phyloP scores from a whole-genome alignment of 2,113 vertebrate species.

The Origma solitaria region DNA sequence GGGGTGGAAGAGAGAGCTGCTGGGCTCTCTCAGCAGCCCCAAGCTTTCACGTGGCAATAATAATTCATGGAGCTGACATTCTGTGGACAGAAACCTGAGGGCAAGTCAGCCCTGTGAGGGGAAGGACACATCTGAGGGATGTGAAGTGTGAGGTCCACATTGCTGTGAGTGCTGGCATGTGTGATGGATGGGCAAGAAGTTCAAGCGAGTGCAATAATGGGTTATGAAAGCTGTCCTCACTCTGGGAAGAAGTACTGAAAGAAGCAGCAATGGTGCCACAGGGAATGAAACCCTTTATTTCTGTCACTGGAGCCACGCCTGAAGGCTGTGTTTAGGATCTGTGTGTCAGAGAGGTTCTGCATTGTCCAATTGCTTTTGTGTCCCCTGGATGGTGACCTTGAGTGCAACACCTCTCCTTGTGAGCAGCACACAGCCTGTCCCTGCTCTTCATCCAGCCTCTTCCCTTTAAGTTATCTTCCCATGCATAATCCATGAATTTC shows the following conservation, averaged over 20 bases:
- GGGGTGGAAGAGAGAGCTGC: not conserved
- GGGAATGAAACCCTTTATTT: not conserved
- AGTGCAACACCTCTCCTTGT: not conserved
- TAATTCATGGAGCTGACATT: not conserved
- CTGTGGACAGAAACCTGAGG: not conserved
- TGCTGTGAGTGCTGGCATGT: not conserved
- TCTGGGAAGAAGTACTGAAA: not conserved
- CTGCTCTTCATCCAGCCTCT: accelerated
- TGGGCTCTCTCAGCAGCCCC: not conserved
- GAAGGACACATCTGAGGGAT: not conserved
- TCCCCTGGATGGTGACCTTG: not conserved
- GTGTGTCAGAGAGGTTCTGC: not conserved
- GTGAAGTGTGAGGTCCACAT: not conserved
- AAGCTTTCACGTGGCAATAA: not conserved
- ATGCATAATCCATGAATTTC: not conserved
- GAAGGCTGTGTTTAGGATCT: not conserved
- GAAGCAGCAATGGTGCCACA: not conserved
- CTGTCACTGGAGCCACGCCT: not conserved
- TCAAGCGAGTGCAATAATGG: not conserved
- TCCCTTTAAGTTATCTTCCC: not conserved
- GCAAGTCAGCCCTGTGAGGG: not conserved
- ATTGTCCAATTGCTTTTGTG: not conserved
- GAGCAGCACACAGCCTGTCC: accelerated
- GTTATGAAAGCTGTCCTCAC: not conserved
- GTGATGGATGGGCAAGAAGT: conserved; percentile 3